Evolutionary conservation across 2,888 invertebrate genomes (phyloP).

Genomic region (Ophion obscuratus): DNA sequence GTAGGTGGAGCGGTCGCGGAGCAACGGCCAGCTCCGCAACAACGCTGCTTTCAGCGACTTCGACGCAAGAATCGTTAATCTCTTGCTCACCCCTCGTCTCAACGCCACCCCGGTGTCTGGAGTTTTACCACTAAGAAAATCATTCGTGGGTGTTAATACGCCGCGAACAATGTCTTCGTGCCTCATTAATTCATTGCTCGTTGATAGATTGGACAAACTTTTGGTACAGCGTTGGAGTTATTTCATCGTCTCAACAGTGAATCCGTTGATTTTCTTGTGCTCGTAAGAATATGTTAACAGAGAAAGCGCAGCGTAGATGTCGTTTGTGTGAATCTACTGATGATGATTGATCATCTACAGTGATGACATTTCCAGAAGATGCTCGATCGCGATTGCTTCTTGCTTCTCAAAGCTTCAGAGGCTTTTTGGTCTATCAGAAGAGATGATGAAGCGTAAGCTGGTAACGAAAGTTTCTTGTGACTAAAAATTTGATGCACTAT

Average conservation of each 20-base stretch:
- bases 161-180: neutral
- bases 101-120: neutral
- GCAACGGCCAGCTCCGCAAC: slow-evolving; percentile 22
- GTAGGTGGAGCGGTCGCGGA: neutral
- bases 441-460: neutral
- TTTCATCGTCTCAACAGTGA: neutral
- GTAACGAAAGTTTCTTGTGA: neutral
- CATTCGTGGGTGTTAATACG: slow-evolving; percentile 8
- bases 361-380: neutral
- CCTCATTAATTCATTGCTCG: neutral
- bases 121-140: slow-evolving; percentile 38
- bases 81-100: slow-evolving; percentile 31
- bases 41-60: slow-evolving; percentile 43
- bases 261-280: neutral
- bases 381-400: neutral
- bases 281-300: neutral
- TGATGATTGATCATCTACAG: neutral
- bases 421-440: neutral
- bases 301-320: neutral
- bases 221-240: neutral
- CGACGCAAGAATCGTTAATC: slow-evolving; percentile 55
- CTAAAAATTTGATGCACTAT: neutral
- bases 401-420: neutral
- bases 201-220: neutral
- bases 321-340: neutral